Conservation (phyloP, 1,140 invertebrate species). For the Brachystomella parvula region DNA sequence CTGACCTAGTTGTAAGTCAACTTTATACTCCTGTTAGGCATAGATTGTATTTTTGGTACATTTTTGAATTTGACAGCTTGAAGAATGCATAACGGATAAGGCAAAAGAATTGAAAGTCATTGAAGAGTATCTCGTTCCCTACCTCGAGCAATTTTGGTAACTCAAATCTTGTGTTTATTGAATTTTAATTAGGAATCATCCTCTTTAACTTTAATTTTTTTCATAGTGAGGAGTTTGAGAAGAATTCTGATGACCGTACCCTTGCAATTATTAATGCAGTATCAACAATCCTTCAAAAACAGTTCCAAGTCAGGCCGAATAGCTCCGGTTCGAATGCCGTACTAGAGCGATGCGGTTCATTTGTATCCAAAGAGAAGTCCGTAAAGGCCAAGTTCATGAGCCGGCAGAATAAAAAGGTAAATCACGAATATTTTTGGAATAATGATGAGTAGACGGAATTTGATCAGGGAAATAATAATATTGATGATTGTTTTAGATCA, state of each 20-base stretch:
- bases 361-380: slow-evolving; percentile 76
- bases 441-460: background rate
- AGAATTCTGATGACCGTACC: slow-evolving; percentile 58
- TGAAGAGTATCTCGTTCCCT: slow-evolving; percentile 62
- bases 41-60: no score
- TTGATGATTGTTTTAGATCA: slow-evolving; percentile 45
- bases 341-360: slow-evolving; percentile 63
- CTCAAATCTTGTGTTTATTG: slow-evolving; percentile 35
- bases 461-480: background rate
- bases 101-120: slow-evolving; percentile 65
- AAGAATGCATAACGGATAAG: slow-evolving; percentile 73
- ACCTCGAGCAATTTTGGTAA: slow-evolving; percentile 63
- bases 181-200: slow-evolving; percentile 9
- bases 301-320: slow-evolving; percentile 56
- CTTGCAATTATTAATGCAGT: slow-evolving; percentile 66
- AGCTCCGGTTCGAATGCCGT: slow-evolving; percentile 45
- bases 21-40: no score
- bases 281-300: slow-evolving; percentile 66
- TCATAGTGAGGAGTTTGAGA: slow-evolving; percentile 61
- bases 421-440: background rate
- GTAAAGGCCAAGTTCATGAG: slow-evolving; percentile 63
- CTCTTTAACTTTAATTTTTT: slow-evolving; percentile 30
- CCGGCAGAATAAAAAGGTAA: slow-evolving; percentile 59
- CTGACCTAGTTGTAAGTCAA: no score
- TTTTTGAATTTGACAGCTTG: slow-evolving; percentile 61